Conservation (phyloP, 2,113 vertebrate species). For the Apodemus sylvaticus region DNA sequence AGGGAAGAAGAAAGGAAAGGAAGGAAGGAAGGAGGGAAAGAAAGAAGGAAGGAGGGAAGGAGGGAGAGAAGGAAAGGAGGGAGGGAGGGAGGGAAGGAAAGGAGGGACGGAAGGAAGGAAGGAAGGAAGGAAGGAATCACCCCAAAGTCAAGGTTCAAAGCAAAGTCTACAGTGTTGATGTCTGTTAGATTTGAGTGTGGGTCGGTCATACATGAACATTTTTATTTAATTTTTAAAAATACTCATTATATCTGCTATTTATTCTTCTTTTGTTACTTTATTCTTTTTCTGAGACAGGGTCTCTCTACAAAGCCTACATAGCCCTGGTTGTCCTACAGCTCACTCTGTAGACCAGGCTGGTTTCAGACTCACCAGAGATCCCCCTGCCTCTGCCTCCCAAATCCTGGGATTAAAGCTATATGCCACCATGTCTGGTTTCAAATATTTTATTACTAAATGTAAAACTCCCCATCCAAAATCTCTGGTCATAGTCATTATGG, state of each 20-base stretch:
- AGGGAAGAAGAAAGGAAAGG: background rate
- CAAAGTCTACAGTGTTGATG: background rate
- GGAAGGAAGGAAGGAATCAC: background rate
- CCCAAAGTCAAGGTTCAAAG: background rate
- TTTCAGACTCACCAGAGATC: background rate
- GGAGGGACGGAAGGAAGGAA: too few relatives aligned
- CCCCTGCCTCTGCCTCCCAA: background rate
- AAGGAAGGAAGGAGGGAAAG: background rate
- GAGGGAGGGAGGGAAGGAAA: too few relatives aligned
- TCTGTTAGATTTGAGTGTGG: background rate
- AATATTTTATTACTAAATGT: background rate
- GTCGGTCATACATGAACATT: background rate
- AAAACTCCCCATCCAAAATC: background rate
- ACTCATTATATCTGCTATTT: background rate
- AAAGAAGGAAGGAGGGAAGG: too few relatives aligned
- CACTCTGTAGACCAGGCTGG: background rate
- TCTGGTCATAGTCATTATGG: background rate
- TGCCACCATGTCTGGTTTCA: background rate
- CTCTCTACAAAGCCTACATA: background rate
- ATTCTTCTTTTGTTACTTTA: background rate
- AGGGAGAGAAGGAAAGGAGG: background rate
- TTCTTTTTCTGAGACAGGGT: background rate
- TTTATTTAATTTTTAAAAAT: background rate
- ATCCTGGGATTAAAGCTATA: background rate
- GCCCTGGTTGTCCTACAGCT: background rate